Conservation (phyloP, 2,113 vertebrate species). For the Chaetops frenatus region DNA sequence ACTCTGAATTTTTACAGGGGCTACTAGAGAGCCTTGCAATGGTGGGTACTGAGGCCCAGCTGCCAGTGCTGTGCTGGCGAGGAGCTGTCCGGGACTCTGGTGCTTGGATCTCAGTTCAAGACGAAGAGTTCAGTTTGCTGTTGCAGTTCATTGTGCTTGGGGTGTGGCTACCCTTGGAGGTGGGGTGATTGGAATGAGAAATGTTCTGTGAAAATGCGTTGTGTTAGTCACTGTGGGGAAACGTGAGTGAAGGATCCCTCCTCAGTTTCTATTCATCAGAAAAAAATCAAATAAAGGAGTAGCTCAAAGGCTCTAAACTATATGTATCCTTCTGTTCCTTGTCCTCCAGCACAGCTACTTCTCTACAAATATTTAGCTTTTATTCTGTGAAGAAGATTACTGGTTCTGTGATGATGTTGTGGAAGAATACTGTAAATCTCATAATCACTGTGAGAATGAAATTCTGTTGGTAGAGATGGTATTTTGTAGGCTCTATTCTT, state of each 20-base stretch:
- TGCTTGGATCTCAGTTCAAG: not conserved
- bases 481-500: not conserved
- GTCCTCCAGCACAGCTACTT: not conserved
- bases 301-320: not conserved
- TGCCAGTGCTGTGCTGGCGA: not conserved
- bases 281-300: not conserved
- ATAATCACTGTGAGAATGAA: not conserved
- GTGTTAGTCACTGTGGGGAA: not conserved
- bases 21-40: not conserved
- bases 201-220: not conserved
- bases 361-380: slow-evolving; percentile 26
- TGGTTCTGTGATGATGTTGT: not conserved
- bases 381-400: slow-evolving; percentile 12
- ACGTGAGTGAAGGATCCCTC: not conserved
- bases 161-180: slow-evolving; percentile 2
- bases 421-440: slow-evolving; percentile 1
- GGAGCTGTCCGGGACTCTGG: not conserved
- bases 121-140: not conserved
- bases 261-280: not conserved
- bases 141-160: not conserved
- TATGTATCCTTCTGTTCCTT: not conserved
- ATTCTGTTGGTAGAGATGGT: not conserved
- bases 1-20: not conserved
- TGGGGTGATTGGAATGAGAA: not conserved
- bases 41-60: not conserved